Evolutionary conservation across 2,888 invertebrate species (phyloP), one percentile per base, ranked within the genome.

Genomic region (Oligia fasciuncula): DNA sequence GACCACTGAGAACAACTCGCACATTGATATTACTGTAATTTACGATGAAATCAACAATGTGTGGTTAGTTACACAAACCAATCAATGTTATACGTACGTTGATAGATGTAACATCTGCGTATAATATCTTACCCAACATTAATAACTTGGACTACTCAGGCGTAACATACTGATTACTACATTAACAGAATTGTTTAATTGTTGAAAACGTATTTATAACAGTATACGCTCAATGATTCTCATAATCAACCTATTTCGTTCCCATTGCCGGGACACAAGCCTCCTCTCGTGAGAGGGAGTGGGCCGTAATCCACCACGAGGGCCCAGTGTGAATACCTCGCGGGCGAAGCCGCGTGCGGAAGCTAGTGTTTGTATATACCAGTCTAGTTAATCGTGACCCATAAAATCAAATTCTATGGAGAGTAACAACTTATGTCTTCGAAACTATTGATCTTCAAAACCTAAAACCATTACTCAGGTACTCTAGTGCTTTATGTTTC

Each of bases 41-140:
- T 17, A 83, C 77, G 19, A 49, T 29, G 29, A 57, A 23, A 63
- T 49, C 14, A 67, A 73, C 70, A 43, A 69, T 69, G 69, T 62
- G 46, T 43, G 73, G 67, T 54, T 63, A 67, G 62, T 70, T 80
- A 85, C 73, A 76, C 60, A 72, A 85, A 60, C 46, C 67, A 84
- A 74, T 83, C 67, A 71, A 51, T 57, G 69, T 70, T 62, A 76
- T 69, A 49, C 14, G 49, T 49, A 79, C 40, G 29, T 70, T 62
- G 35, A 69, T 70, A 43, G 23, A 72, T 76, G 72, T 81, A 81
- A 85, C 62, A 74, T 65, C 40, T 72, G 46, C 14, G n/a, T 19
- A 74, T 77, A 68, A 84, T 74, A 62, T 66, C 63, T 85, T 81
- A 72, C 35, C 76, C 40, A 65, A 84, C 81, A 43, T 77, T 73